Base-by-base conservation (phyloP, 2,888 invertebrate genomes). In the Cactoblastis cactorum region DNA sequence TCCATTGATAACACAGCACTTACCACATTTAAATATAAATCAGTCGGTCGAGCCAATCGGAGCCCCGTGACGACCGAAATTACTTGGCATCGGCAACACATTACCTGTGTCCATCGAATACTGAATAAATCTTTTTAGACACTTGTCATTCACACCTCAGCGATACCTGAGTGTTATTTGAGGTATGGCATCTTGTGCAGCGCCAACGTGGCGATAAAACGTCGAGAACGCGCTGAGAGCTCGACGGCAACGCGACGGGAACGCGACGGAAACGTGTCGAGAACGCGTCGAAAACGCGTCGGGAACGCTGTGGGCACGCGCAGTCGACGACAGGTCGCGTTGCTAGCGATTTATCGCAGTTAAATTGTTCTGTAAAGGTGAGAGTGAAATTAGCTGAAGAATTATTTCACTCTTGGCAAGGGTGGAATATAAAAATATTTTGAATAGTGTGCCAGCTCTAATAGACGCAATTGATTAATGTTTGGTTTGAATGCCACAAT, bases 301-400 rank as follows among this genome's bases (percentile, higher is more conserved):
- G 18, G 43, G 53, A 50, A 54, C 61, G 51, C 58, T 55, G 17
- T 39, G 14, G 58, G 62, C 58, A 63, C 62, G 67, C 56, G 19
- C 50, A 34, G 46, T 52, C 70, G 77, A 70, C 73, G 79, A 78
- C 80, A 79, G 73, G 61, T 47, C 61, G 61, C 73, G 69, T 70
- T 73, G 74, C 62, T 65, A 71, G 60, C 74, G 73, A 80, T 79
- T 84, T 81, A 83, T 82, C 59, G 71, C 66, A 61, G 65, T 64
- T 68, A 74, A 77, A 80, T 81, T 75, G 75, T 77, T 79, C 67
- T 58, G 60, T 59, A 83, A 83, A 83, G 82, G 84, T 84, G 81
- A 84, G 61, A 63, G 61, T 70, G 76, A 71, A 67, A 67, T 70
- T 67, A 62, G 63, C 32, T 51, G 50, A 53, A 50, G 49, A 51